phyloP scores from a whole-genome alignment of 1,140 invertebrate genomes.

The Sinella curviseta region DNA sequence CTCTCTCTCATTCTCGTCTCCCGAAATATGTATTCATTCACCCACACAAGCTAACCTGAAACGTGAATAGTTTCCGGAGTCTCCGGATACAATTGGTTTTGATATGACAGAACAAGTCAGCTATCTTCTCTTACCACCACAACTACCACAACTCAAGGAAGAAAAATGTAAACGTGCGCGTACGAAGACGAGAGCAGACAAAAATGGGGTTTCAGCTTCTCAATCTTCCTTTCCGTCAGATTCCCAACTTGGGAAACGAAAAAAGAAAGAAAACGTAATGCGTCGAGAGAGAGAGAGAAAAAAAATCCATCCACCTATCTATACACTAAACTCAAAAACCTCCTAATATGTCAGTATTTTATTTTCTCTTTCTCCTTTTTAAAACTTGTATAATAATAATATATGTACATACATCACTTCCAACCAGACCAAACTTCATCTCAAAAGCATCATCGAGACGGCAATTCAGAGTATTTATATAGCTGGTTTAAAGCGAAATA shows the following conservation, averaged over 20 bases:
- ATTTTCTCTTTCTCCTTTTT: no score
- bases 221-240: conserved; percentile 10
- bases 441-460: no score
- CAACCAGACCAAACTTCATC: neutral
- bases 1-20: neutral
- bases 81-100: conserved; percentile 17
- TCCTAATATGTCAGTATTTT: neutral
- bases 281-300: neutral
- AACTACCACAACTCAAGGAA: neutral
- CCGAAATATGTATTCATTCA: no score
- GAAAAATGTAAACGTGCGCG: neutral
- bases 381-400: no score
- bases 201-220: neutral
- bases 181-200: no score
- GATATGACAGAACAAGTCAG: conserved; percentile 8
- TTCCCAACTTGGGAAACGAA: neutral
- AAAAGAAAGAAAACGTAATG: neutral
- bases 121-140: neutral
- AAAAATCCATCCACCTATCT: neutral
- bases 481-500: no score
- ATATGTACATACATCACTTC: neutral
- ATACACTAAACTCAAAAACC: no score
- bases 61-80: conserved; percentile 1
- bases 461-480: no score
- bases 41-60: no score